Conservation (phyloP, 1,140 invertebrate genomes). For the Drosophila biarmipes region DNA sequence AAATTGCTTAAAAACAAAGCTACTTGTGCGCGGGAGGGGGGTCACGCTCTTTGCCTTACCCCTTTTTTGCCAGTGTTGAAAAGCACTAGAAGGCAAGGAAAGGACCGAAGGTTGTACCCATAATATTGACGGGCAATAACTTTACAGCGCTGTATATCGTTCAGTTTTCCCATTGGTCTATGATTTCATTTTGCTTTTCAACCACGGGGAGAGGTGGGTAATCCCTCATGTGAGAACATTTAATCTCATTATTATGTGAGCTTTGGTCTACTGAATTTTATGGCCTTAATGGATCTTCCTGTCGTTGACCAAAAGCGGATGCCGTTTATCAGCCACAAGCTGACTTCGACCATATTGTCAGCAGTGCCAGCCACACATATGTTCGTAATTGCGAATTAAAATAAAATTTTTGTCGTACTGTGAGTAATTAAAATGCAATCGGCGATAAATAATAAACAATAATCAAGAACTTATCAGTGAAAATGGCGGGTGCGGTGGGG, state of each 20-base stretch:
- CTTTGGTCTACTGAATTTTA: constrained; percentile 30
- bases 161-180: too few species aligned
- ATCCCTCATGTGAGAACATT: too few species aligned
- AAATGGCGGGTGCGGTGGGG: neutral
- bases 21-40: too few species aligned
- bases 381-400: constrained; percentile 57
- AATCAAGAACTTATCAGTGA: constrained; percentile 63
- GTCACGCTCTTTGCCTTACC: too few species aligned
- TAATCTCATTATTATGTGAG: constrained; percentile 1
- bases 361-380: constrained; percentile 45
- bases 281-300: constrained; percentile 56
- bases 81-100: too few species aligned
- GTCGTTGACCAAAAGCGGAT: constrained; percentile 51
- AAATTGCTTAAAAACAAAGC: too few species aligned
- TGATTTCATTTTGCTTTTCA: too few species aligned
- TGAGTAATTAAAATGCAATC: constrained; percentile 67
- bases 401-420: constrained; percentile 58
- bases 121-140: too few species aligned
- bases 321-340: constrained; percentile 30
- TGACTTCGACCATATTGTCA: constrained; percentile 49
- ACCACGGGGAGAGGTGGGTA: too few species aligned
- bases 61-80: too few species aligned
- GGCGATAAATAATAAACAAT: constrained; percentile 67
- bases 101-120: too few species aligned
- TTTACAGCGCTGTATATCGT: too few species aligned